These are phyloP conservation scores for Phaethon lepturus DNA, from an alignment of 2,113 vertebrate species.

Conservation along the genomic window DNA sequence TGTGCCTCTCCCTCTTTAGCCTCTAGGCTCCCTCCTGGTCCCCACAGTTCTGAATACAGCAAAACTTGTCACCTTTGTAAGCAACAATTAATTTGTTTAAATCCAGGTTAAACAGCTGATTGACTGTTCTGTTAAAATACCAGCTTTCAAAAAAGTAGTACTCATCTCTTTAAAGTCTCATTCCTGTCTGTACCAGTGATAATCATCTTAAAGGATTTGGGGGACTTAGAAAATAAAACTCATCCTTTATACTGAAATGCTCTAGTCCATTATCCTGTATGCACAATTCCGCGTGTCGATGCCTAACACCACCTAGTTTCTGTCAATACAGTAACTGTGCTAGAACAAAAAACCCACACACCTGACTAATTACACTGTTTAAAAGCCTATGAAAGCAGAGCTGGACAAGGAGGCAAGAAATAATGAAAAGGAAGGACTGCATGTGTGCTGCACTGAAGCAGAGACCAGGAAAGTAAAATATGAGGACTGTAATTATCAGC, in stretches of 20 bases:
- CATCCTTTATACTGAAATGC: not conserved
- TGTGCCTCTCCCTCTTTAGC: not conserved
- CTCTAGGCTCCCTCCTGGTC: not conserved
- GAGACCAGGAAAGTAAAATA: not conserved
- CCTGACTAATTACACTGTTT: not conserved
- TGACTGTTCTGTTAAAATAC: not conserved
- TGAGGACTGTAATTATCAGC: not conserved
- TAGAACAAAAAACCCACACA: not conserved
- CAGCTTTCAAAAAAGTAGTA: not conserved
- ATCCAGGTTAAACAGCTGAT: not conserved
- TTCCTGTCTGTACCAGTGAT: not conserved
- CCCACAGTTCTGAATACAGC: not conserved
- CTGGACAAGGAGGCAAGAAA: not conserved
- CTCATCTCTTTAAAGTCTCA: not conserved
- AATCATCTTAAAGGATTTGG: constrained; percentile 49
- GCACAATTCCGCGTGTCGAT: accelerated
- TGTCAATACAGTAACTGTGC: not conserved
- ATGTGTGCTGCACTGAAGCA: not conserved
- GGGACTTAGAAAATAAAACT: constrained; percentile 21
- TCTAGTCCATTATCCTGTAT: accelerated
- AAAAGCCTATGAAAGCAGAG: not conserved
- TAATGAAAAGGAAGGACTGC: not conserved
- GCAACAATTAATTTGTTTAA: not conserved
- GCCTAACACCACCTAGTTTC: not conserved
- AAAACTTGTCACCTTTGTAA: not conserved